Base-by-base conservation (phyloP, 1,140 invertebrate genomes). In the Pomacea maculata region DNA sequence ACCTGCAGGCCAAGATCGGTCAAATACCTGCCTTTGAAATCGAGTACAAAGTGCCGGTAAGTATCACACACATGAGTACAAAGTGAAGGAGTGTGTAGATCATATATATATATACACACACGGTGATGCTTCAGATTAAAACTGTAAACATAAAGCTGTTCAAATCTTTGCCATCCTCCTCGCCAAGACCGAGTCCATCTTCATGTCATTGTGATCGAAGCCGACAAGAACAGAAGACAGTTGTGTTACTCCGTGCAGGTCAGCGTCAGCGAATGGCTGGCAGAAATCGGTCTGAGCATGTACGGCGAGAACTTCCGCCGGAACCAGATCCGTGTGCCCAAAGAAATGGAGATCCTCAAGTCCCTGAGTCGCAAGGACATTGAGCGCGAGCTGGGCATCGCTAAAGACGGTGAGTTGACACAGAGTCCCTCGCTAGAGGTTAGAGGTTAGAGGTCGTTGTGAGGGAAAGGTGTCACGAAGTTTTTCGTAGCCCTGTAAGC, bases 31-130 rank as follows among this genome's bases (percentile, higher is more conserved):
- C 83, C 34, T 86, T 86, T 79, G 86, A 87, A 68, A 86, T 87
- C 8, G 85, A 87, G 61, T 83, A 85, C 45, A 75, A 85, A 77
- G 86, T 88, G 67, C 87, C 87, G 77, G 87, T 88, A 85, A 79
- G 82, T 82, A 4, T 0, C 17, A 9, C n/a, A n/a, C 34, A 45
- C 34, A 45, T 6, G 6, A 2, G 6, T 6, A 45, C 34, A 45
- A 25, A 25, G 25, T 25, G 25, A 25, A 25, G 25, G 25, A 25
- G 25, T 25, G 25, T 25, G 25, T 25, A 25, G 25, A 25, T 25
- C 34, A 45, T 6, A 45, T 6, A 45, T 6, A 45, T 6, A 45
- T 1, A 45, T 3, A 67, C 19, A 19, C 17, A 73, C 17, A 19
- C 25, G 25, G 25, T 45, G 17, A 45, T 45, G 10, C 55, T 15